Base-by-base conservation (phyloP, 2,888 invertebrate genomes). In the Temnothorax ravouxi region DNA sequence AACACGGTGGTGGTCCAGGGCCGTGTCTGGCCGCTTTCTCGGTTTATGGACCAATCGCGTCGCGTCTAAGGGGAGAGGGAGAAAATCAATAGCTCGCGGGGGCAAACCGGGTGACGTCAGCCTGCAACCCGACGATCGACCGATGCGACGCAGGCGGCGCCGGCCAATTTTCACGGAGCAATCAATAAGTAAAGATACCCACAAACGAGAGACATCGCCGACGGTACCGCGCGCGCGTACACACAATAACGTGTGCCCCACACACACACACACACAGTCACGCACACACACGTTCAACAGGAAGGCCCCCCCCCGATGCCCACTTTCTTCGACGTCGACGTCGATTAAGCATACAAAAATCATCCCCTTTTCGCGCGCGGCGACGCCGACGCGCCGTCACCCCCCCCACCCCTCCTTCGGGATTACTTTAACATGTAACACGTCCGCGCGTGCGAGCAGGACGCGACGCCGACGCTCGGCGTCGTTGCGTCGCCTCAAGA, bases 111-210 rank as follows among this genome's bases (percentile, higher is more conserved):
- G 85, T 93, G 93, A 93, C 93, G 93, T 93, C 93, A 93, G 88
- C 89, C 84, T 87, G 90, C 86, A 87, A 90, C 88, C 87, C 84
- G 90, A 92, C 92, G 93, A 93, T 93, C 93, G 93, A 93, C 93
- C 93, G 92, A 92, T 91, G 93, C 92, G 92, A 90, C 90, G 92
- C 93, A 92, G 93, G 93, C 93, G 93, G 93, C 92, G 93, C 92
- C 93, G 92, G 92, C 93, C 93, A 93, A 93, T 93, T 93, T 91
- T 91, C 72, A 88, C 80, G 80, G 88, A 89, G 89, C 92, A 93
- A 93, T 93, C 93, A 93, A 93, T 93, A 93, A 93, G 83, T 89
- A 87, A 88, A 88, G 88, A 89, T 89, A 89, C 84, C 84, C 89
- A 85, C 88, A 77, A 85, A 85, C 88, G 81, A n/a, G n/a, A n/a